Evolutionary conservation across 1,140 invertebrate genomes (phyloP).

Genomic region (Drosophila sproati): DNA sequence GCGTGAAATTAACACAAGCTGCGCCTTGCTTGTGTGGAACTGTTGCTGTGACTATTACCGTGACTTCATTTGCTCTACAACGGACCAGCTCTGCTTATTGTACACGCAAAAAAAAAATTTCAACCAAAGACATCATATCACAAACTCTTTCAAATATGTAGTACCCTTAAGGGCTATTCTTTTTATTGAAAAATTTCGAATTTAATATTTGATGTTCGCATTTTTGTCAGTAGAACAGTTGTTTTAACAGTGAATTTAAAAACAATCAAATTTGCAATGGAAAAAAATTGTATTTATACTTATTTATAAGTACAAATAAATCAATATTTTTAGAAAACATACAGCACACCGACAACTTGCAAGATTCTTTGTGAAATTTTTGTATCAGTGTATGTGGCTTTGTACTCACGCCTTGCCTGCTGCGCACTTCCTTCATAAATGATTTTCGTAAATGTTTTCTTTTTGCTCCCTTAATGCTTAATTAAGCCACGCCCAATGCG

Average conservation of each 20-base stretch:
- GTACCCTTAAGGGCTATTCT: too few relatives aligned
- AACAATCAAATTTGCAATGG: neutral
- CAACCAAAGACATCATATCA: neutral
- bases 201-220: too few relatives aligned
- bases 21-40: neutral
- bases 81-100: neutral
- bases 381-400: neutral
- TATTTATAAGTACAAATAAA: neutral
- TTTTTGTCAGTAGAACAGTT: too few relatives aligned
- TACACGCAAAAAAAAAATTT: neutral
- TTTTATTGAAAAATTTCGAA: too few relatives aligned
- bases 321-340: too few relatives aligned
- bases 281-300: neutral
- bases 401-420: neutral
- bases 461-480: slow-evolving; percentile 20
- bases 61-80: slow-evolving; percentile 6
- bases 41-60: slow-evolving; percentile 11
- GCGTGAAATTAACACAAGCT: slow-evolving; percentile 40
- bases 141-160: too few relatives aligned
- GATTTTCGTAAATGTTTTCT: slow-evolving; percentile 15
- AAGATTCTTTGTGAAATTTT: neutral
- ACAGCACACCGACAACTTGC: too few relatives aligned
- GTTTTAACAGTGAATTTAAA: neutral
- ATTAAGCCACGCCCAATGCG: slow-evolving; percentile 22
- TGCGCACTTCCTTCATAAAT: slow-evolving; percentile 19